Base-by-base conservation (phyloP, 2,113 vertebrate species). In the Taurulus bubalis region DNA sequence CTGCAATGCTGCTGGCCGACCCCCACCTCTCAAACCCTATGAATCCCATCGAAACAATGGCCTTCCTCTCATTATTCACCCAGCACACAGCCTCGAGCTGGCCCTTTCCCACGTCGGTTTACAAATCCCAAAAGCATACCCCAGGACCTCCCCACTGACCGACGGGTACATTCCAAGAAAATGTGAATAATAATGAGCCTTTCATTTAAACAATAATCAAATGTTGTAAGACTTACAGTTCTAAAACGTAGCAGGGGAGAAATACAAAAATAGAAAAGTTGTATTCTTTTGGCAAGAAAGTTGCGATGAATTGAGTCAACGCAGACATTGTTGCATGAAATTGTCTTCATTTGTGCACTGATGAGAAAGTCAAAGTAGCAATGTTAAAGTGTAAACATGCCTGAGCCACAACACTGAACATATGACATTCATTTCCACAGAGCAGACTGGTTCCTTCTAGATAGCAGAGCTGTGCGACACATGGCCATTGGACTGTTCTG, bases 391-490 rank as follows among this genome's bases (percentile, higher is more conserved):
- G 24, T n/a, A 42, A 66, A 64, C n/a, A 40, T 20, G 22, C 53
- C 12, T 3, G 9, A 45, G 11, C 1, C 15, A 58, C 10, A 11
- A 66, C 20, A 10, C 6, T 64, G 1, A 87, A 75, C 34, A 55
- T 30, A 10, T 22, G 8, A 9, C 24, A 56, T 86, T 42, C 80
- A 0, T 81, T 68, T 82, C 30, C 60, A 63, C 93, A 98, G 98
- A 93, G 96, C 96, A 8, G 95, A 96, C 77, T 97, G 97, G 96
- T 98, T 98, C 86, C 95, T 98, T 0, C 74, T 96, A 80, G 96
- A 98, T 68, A 96, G 94, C 92, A 94, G 95, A 45, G 85, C 65
- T 0, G 93, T 98, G 26, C 95, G 97, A 11, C 97, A 97, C 28
- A 73, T 93, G 0, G 95, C 97, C 8, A 83, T 98, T 1, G 96